These are phyloP conservation scores for Sepiola atlantica DNA, from an alignment of 2,888 invertebrate genomes.

Conservation along the genomic window DNA sequence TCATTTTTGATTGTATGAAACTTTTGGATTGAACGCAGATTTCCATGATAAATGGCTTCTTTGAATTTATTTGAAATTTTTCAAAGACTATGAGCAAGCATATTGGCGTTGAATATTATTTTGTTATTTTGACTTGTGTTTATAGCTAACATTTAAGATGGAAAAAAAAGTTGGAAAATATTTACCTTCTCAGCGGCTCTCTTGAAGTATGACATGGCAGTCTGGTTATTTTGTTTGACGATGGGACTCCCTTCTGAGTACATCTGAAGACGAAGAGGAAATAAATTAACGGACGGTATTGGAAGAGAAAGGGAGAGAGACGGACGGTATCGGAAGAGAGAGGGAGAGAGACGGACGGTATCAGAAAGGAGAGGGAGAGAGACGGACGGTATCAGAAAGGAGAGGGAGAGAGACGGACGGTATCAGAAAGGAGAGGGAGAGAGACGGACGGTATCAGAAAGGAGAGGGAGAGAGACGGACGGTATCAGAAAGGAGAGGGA, in stretches of 20 bases:
- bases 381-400: not conserved
- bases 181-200: constrained; percentile 89
- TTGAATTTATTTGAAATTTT: too few species aligned
- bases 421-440: not conserved
- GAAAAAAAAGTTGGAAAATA: not conserved
- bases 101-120: too few species aligned
- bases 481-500: not conserved
- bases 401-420: not conserved
- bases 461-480: not conserved
- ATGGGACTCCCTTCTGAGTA: constrained; percentile 96
- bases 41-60: too few species aligned
- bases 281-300: not conserved
- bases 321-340: not conserved
- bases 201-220: constrained; percentile 94
- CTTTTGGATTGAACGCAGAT: too few species aligned
- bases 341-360: not conserved
- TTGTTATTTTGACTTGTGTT: too few species aligned
- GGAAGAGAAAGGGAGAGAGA: not conserved
- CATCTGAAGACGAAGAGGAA: constrained; percentile 79
- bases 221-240: constrained; percentile 93
- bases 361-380: not conserved
- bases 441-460: not conserved
- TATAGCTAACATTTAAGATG: not conserved
- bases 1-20: too few species aligned
- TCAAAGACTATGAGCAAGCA: too few species aligned